Base-by-base conservation (phyloP, 2,888 invertebrate genomes). In the Acronicta aceris region DNA sequence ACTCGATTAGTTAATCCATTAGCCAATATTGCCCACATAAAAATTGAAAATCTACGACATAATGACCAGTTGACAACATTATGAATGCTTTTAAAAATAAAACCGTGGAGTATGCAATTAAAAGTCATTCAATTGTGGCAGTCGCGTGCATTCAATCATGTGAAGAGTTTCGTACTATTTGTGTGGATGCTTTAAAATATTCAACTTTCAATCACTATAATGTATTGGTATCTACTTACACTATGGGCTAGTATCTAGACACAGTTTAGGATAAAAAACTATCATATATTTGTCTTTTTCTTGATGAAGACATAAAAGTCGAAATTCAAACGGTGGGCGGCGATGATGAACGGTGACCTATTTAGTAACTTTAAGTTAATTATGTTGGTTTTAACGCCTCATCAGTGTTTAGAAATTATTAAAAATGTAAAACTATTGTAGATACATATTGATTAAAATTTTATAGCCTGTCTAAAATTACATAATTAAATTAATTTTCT, bases 71-170 rank as follows among this genome's bases (percentile, higher is more conserved):
- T 72, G 69, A 27, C 62, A 46, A 56, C 43, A 50, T 51, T 50
- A 76, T 49, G 48, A 40, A 58, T 63, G 59, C 38, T 70, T 59
- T 46, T 53, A 47, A 53, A 62, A 40, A 33, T 36, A 59, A 57
- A 59, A 63, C 50, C 41, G 54, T 15, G 56, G n/a, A 58, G 27
- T 59, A 43, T 59, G 65, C 71, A 71, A 77, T 78, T 74, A 77
- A 74, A 79, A 72, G 64, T 71, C 75, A 71, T 82, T 71, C 71
- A 74, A 73, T 75, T 47, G 53, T 33, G 52, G 60, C 43, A 16
- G 1, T 80, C 41, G 81, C 81, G 83, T 80, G 83, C 68, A 66
- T 63, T 65, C 81, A 81, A 81, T 84, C 78, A 71, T 66, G 65
- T 61, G 69, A 75, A 76, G 78, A 73, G 82, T 71, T n/a, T 46